Percentiles rank a stretch among this genome's conserved stretches.
Evolutionary conservation across 2,113 vertebrate species (phyloP).

Genomic region (Thomomys bottae): DNA sequence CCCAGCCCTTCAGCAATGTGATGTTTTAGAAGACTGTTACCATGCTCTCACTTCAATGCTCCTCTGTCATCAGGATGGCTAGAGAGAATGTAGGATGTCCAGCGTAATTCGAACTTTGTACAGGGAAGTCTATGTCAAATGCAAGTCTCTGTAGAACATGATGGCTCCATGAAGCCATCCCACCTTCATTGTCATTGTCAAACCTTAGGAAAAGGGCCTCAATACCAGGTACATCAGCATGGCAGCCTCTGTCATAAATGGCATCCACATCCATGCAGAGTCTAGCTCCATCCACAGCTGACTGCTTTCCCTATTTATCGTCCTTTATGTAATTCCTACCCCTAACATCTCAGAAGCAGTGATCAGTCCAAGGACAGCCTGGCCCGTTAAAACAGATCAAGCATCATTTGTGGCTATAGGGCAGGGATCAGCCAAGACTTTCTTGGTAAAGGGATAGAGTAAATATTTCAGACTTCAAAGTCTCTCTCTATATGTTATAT

Average conservation of each 20-base stretch:
- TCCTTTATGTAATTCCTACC: background rate
- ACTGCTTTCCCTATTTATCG: background rate
- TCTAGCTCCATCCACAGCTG: accelerated
- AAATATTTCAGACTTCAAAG: background rate
- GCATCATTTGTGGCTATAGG: background rate
- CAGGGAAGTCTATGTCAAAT: background rate
- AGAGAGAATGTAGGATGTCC: background rate
- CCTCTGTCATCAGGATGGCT: background rate
- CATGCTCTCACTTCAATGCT: background rate
- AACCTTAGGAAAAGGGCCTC: background rate
- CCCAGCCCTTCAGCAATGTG: background rate
- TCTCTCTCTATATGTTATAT: background rate
- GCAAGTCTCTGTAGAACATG: background rate
- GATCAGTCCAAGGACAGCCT: background rate
- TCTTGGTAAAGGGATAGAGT: background rate
- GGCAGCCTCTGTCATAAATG: background rate
- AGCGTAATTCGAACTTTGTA: background rate
- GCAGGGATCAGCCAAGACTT: background rate
- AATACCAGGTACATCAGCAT: accelerated
- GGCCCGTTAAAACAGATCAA: too few relatives aligned
- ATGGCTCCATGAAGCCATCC: too few relatives aligned
- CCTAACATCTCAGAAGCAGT: background rate
- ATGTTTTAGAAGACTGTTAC: background rate
- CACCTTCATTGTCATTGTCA: too few relatives aligned
- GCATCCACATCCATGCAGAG: accelerated